Percentiles rank a stretch among this genome's conserved stretches.
These are phyloP conservation scores for Pseudochirops cupreus DNA, from an alignment of 2,797 vertebrate species.

Conservation along the genomic window DNA sequence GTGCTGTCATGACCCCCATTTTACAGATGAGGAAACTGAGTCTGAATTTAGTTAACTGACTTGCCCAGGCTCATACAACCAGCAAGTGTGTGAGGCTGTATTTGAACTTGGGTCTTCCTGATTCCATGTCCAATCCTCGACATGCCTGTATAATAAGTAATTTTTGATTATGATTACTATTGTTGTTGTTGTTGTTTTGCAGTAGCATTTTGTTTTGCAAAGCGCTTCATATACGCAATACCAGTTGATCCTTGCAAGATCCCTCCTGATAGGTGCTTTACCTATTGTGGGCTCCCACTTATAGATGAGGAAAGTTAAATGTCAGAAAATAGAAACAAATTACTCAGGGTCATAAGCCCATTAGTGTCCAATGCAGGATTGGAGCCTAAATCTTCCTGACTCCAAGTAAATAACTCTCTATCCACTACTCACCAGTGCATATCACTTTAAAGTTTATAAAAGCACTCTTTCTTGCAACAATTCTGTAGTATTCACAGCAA, in stretches of 20 bases:
- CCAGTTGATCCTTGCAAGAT: neutral
- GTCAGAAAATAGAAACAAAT: neutral
- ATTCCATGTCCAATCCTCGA: neutral
- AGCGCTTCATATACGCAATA: neutral
- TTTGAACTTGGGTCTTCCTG: neutral
- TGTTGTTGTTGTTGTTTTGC: neutral
- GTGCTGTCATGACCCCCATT: neutral
- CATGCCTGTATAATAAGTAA: neutral
- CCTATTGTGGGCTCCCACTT: neutral
- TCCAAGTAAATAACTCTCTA: neutral
- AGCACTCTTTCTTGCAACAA: neutral
- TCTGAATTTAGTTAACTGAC: neutral
- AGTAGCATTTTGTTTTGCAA: neutral
- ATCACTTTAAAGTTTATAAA: neutral
- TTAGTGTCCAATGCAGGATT: neutral
- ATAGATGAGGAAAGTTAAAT: neutral
- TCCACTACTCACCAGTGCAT: neutral
- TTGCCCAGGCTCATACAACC: neutral
- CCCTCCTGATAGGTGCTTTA: neutral
- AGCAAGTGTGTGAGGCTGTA: neutral
- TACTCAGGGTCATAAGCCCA: neutral
- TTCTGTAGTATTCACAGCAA: neutral
- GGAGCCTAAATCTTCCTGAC: neutral
- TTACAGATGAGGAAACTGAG: neutral
- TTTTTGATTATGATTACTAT: neutral